phyloP scores from a whole-genome alignment of 2,797 vertebrate species.

The Ptychadena robeensis region DNA sequence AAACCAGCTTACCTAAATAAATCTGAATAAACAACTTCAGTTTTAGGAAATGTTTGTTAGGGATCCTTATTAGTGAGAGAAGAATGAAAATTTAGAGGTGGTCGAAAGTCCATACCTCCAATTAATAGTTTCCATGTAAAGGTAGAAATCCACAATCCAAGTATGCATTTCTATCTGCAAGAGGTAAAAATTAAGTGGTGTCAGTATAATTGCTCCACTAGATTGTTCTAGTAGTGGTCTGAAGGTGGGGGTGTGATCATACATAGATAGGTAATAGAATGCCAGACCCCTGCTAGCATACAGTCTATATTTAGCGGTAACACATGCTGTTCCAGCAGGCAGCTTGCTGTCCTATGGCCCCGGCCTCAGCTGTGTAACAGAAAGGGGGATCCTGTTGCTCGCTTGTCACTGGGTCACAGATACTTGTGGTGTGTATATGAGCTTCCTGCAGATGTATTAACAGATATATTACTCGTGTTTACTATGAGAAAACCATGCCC shows the following conservation, averaged over 20 bases:
- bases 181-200: no score
- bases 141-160: not conserved
- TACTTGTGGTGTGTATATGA: not conserved
- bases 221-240: not conserved
- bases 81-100: no score
- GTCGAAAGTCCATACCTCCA: no score
- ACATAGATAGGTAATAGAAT: not conserved
- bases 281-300: not conserved
- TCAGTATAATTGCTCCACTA: not conserved
- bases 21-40: no score
- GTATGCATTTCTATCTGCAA: not conserved
- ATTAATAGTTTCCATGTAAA: no score
- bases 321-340: not conserved
- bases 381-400: not conserved
- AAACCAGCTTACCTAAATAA: no score
- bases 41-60: no score
- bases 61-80: no score
- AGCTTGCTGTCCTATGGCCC: not conserved
- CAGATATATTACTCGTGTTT: not conserved
- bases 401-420: not conserved
- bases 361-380: not conserved
- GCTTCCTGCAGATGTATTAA: not conserved
- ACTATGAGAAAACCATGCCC: not conserved
- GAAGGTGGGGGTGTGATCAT: not conserved
- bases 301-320: constrained; percentile 1